Evolutionary conservation across 2,888 invertebrate genomes (phyloP).

Genomic region (Drosophila longiperda): DNA sequence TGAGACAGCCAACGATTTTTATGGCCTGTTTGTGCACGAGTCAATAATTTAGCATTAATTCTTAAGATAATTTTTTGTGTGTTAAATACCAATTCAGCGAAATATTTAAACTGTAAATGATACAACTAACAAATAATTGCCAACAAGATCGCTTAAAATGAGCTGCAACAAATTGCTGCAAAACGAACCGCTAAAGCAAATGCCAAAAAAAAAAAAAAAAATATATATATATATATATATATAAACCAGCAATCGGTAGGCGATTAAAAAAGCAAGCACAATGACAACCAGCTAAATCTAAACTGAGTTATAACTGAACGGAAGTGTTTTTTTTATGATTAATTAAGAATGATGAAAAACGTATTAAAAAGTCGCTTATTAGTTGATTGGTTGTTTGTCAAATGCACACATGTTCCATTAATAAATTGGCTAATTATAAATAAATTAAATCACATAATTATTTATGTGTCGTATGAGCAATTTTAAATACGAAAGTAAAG

Average conservation of each 20-base stretch:
- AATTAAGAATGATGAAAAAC: constrained; percentile 10
- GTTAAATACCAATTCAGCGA: constrained; percentile 1
- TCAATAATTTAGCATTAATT: constrained; percentile 9
- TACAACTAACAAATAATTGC: constrained; percentile 21
- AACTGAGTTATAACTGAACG: constrained; percentile 19
- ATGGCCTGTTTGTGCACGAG: constrained; percentile 16
- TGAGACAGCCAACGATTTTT: not conserved
- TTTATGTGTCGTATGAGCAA: constrained; percentile 28
- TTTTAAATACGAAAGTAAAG: constrained; percentile 28
- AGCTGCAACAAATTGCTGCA: constrained; percentile 47
- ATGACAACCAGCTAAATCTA: constrained; percentile 25
- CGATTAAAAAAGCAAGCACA: constrained; percentile 31
- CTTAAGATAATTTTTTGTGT: constrained; percentile 11
- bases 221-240: no score
- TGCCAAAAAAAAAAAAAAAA: constrained; percentile 21
- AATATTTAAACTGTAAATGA: constrained; percentile 20
- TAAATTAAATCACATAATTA: not conserved
- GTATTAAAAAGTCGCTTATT: constrained; percentile 9
- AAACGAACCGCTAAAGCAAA: constrained; percentile 15
- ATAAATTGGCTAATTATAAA: constrained; percentile 14
- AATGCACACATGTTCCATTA: constrained; percentile 31
- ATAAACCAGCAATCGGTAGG: constrained; percentile 32
- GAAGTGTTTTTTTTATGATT: constrained; percentile 41
- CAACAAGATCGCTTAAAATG: constrained; percentile 32
- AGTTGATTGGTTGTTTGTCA: constrained; percentile 18